Evolutionary conservation across 2,888 invertebrate genomes (phyloP).

Genomic region (Acrobasis repandana): DNA sequence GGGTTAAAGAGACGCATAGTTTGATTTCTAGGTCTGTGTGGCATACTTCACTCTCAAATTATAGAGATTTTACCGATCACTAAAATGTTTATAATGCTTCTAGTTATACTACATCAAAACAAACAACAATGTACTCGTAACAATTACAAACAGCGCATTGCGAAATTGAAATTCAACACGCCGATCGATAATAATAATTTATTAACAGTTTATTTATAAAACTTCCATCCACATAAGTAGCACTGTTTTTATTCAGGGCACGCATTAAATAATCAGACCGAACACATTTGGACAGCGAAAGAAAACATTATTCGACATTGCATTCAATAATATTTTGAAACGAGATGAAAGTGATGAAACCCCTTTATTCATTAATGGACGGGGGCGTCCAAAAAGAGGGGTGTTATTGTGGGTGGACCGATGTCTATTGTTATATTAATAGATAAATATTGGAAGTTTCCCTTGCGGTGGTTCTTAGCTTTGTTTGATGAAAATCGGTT

Average conservation of each 20-base stretch:
- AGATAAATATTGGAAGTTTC: too few species aligned
- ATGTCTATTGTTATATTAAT: too few species aligned
- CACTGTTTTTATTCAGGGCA: constrained; percentile 15
- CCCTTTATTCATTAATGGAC: not conserved
- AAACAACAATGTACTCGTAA: not conserved
- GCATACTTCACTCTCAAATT: too few species aligned
- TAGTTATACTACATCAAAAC: too few species aligned
- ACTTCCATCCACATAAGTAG: constrained; percentile 8
- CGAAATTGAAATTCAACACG: constrained; percentile 12
- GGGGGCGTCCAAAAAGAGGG: too few species aligned
- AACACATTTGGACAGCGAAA: constrained; percentile 5
- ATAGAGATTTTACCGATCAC: too few species aligned
- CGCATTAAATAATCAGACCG: constrained; percentile 14
- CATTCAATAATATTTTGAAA: not conserved
- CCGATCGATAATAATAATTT: constrained; percentile 12
- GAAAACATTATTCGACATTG: constrained; percentile 1
- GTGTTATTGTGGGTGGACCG: too few species aligned
- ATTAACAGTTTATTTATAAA: constrained; percentile 16
- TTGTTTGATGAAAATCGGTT: too few species aligned
- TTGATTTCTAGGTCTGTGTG: too few species aligned
- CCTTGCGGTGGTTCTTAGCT: too few species aligned
- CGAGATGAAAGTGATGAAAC: not conserved
- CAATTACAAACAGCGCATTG: not conserved
- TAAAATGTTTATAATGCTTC: too few species aligned
- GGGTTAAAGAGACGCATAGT: too few species aligned